These are phyloP conservation scores for Urocitellus parryii DNA, from an alignment of 2,113 vertebrate genomes.

Conservation along the genomic window DNA sequence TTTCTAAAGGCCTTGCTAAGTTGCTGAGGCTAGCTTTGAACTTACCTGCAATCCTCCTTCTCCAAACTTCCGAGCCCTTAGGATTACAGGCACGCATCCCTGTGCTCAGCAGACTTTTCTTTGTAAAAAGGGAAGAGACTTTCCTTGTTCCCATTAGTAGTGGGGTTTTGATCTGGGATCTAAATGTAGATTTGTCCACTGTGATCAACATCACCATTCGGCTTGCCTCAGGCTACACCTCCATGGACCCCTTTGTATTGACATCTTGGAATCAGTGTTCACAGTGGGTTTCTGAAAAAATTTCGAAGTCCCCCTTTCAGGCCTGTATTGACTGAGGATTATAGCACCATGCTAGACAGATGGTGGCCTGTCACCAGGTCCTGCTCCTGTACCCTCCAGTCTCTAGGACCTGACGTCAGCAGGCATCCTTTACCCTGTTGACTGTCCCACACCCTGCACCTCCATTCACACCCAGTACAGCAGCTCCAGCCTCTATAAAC, in stretches of 20 bases:
- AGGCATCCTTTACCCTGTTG: not conserved
- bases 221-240: not conserved
- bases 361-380: not conserved
- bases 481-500: not conserved
- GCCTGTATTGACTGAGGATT: not conserved
- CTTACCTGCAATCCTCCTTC: too few species aligned
- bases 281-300: not conserved
- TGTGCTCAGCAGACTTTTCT: not conserved
- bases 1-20: too few species aligned
- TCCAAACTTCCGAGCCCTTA: too few species aligned
- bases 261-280: not conserved
- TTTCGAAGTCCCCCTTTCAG: not conserved
- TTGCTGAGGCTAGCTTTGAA: too few species aligned
- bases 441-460: not conserved
- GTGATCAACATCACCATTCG: not conserved
- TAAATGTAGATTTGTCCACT: not conserved
- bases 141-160: not conserved
- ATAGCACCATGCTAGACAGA: too few species aligned
- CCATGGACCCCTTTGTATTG: not conserved
- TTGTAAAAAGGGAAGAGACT: not conserved
- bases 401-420: not conserved
- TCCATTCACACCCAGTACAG: not conserved
- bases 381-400: not conserved
- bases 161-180: not conserved
- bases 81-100: too few species aligned